Base-by-base conservation (phyloP, 2,888 invertebrate species). In the Lasioglossum zephyrum region DNA sequence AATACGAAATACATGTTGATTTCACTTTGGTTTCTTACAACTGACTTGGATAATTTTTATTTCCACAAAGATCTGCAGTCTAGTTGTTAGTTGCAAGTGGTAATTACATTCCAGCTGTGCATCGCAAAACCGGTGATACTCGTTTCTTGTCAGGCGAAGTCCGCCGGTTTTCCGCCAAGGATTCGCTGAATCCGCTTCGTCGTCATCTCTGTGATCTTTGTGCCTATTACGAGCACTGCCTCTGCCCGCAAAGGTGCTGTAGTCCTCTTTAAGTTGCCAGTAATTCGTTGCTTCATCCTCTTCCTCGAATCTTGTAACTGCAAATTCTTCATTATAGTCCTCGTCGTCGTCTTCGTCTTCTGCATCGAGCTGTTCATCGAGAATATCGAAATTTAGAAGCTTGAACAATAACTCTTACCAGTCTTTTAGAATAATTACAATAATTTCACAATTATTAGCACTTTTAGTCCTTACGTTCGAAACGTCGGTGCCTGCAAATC, bases 121-220 rank as follows among this genome's bases (percentile, higher is more conserved):
- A 96, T 97, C 97, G 96, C 97, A 97, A 96, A 97, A 97, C 95
- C 97, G 97, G 95, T 97, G 97, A 95, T 97, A 97, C 95, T 98
- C 98, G 95, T 97, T 97, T 95, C 97, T 96, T 80, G 97, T 97
- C 94, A 97, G 91, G 73, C 94, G 91, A 49, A 94, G 88, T 49
- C 93, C 94, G 5, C 94, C 94, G 11, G 94, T 93, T 80, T 91
- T 93, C 57, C 92, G 94, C 95, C 95, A 96, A 41, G 95, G 95
- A 92, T 95, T 95, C 1, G 94, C 94, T 18, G 93, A 94, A 73
- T 90, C 90, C 13, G 90, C 92, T 53, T 94, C 94, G 47, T 94
- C 94, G 13, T 93, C 93, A 60, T 93, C 92, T 22, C 93, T 93
- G 9, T 92, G 91, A 47, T 92, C 92, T 77, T 91, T 89, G 16